Evolutionary conservation across 2,888 invertebrate genomes (phyloP), one percentile per base, ranked within the genome.

Genomic region (Lottia gigantea): DNA sequence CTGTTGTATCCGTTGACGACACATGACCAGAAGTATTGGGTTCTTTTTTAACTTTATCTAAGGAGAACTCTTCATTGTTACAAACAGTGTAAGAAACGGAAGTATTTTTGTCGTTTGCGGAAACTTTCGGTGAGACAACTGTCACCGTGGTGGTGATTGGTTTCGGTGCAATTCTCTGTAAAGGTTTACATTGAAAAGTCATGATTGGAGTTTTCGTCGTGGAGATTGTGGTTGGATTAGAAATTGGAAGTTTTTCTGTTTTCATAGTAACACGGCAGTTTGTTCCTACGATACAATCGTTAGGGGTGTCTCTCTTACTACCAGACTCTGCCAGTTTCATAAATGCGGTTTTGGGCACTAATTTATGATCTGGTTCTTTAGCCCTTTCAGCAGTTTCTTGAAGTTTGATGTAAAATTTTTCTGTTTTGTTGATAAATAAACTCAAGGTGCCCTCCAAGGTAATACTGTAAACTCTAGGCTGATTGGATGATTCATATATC

Each of bases 351-450:
- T 55, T 55, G 2, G 55, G 55, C 55, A 55, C 23, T 23, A 55
- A 55, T 55, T 19, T 55, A 23, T 19, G 55, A 14, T 66, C 66
- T 19, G 47, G 26, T 19, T 76, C 74, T 61, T 74, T 71, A 47
- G 77, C 77, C 62, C 77, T 62, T 63, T 77, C 76, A 12, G 77
- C 77, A n/a, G 74, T 67, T 63, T 76, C 77, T 63, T 71, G 74
- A 46, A 77, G 55, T 64, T 72, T 73, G 66, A 77, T 77, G 26
- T 69, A 25, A 64, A 76, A 74, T 7, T 67, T 73, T 68, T 76
- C 74, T 45, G 67, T 49, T 62, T 72, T 73, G 69, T 77, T 77
- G 66, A 77, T 74, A 62, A 74, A 74, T 26, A 77, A 71, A 4
- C 76, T 71, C 47, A 77, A 66, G 19, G 71, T 70, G 15, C 77